These are phyloP conservation scores for Sebastes baramenuke DNA, from an alignment of 2,797 vertebrate genomes.

Conservation along the genomic window DNA sequence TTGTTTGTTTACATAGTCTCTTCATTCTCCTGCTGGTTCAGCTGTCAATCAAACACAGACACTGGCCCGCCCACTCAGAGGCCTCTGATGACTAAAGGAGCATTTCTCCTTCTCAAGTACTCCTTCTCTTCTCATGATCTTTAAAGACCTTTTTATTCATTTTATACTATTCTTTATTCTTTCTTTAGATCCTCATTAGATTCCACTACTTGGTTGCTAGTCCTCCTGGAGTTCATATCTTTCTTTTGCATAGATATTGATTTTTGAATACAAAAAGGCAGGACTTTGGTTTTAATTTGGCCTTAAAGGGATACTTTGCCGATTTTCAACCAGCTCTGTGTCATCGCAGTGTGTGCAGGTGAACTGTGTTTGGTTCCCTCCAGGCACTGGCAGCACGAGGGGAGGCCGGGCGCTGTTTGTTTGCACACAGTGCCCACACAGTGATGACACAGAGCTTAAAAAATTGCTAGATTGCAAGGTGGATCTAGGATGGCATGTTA, in stretches of 20 bases:
- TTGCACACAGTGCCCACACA: not conserved
- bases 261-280: not conserved
- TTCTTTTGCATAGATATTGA: not conserved
- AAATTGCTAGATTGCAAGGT: not conserved
- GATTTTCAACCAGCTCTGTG: not conserved
- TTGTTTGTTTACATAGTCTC: not conserved
- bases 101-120: not conserved
- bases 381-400: not conserved
- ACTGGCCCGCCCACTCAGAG: not conserved
- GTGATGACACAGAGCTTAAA: not conserved
- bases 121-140: not conserved
- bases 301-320: not conserved
- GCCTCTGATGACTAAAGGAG: not conserved
- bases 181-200: not conserved
- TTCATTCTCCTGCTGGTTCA: not conserved
- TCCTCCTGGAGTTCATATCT: not conserved
- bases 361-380: not conserved
- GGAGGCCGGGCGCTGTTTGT: not conserved
- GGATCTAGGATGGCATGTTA: not conserved
- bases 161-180: not conserved
- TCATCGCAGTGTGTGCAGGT: not conserved
- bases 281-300: not conserved
- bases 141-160: not conserved
- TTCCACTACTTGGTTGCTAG: not conserved
- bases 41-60: not conserved